A percentile compares a stretch with the other conserved stretches of the same genome.
phyloP scores from a whole-genome alignment of 1,140 invertebrate species.

The Plutomurus gul region DNA sequence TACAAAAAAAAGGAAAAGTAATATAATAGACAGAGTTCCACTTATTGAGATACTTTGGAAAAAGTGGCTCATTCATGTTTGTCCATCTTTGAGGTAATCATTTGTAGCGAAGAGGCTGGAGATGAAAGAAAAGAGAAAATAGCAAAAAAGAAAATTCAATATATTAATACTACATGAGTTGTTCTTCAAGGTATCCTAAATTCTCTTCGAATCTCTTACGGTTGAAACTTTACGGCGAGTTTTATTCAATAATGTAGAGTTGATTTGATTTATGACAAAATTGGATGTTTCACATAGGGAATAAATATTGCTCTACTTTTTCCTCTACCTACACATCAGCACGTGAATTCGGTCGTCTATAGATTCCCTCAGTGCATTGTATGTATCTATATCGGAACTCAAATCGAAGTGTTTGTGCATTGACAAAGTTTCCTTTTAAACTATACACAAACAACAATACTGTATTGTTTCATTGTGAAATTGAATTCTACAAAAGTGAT shows the following conservation, averaged over 20 bases:
- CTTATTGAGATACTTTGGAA: not conserved
- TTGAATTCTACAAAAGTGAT: too few relatives aligned
- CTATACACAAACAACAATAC: too few relatives aligned
- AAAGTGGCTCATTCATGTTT: not conserved
- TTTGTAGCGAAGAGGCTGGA: not conserved
- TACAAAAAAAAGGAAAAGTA: not conserved
- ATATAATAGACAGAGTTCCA: not conserved
- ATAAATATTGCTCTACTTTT: not conserved
- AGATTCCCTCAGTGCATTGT: too few relatives aligned
- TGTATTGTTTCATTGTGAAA: too few relatives aligned
- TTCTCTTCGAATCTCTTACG: not conserved
- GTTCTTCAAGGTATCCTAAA: not conserved
- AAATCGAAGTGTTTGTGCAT: too few relatives aligned
- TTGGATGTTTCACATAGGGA: not conserved
- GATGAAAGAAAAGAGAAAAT: not conserved
- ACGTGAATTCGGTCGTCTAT: too few relatives aligned
- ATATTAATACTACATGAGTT: not conserved
- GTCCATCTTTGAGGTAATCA: constrained; percentile 7
- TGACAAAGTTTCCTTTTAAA: too few relatives aligned
- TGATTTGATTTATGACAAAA: not conserved
- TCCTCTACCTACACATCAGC: not conserved
- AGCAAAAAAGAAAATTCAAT: not conserved
- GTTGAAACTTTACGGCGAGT: not conserved
- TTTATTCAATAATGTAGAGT: constrained; percentile 16
- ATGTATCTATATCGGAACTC: too few relatives aligned